Conservation (phyloP, 2,888 invertebrate species). For the Chrysotoxum bicinctum region DNA sequence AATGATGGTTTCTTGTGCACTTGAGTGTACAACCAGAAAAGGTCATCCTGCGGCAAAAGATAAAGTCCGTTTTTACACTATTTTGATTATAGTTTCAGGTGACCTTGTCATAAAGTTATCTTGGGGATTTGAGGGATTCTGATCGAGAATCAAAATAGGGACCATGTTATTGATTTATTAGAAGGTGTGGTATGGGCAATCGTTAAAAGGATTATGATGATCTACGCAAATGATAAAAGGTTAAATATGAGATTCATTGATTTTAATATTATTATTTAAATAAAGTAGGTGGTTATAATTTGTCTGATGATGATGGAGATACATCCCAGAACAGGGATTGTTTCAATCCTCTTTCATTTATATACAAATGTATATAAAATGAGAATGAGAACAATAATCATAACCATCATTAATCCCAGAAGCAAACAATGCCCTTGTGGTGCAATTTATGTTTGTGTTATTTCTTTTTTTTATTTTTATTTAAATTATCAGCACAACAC, state of each 20-base stretch:
- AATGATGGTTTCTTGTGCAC: not conserved
- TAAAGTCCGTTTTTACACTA: not conserved
- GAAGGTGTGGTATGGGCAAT: constrained; percentile 1
- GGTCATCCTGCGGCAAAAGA: constrained; percentile 18
- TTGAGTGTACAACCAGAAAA: constrained; percentile 5
- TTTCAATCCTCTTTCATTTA: not conserved
- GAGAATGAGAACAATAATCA: constrained; percentile 6
- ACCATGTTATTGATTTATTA: constrained; percentile 47
- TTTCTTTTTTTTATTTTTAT: constrained; percentile 1
- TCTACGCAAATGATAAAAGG: constrained; percentile 32
- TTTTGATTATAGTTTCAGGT: constrained; percentile 8
- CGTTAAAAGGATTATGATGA: constrained; percentile 39
- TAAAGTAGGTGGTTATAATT: not conserved
- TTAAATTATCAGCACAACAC: not conserved
- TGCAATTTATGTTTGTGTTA: constrained; percentile 17
- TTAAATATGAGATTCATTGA: constrained; percentile 34
- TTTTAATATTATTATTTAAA: constrained; percentile 2
- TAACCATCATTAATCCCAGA: constrained; percentile 21
- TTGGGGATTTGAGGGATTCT: constrained; percentile 24
- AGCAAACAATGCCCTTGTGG: constrained; percentile 25
- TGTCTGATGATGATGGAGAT: not conserved
- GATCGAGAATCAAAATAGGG: not conserved
- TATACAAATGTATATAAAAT: not conserved
- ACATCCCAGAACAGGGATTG: not conserved
- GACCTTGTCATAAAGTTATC: constrained; percentile 1